A percentile compares a stretch with the other conserved stretches of the same genome.
Evolutionary conservation across 2,888 invertebrate species (phyloP).

Genomic region (Neuroscelio doddi): DNA sequence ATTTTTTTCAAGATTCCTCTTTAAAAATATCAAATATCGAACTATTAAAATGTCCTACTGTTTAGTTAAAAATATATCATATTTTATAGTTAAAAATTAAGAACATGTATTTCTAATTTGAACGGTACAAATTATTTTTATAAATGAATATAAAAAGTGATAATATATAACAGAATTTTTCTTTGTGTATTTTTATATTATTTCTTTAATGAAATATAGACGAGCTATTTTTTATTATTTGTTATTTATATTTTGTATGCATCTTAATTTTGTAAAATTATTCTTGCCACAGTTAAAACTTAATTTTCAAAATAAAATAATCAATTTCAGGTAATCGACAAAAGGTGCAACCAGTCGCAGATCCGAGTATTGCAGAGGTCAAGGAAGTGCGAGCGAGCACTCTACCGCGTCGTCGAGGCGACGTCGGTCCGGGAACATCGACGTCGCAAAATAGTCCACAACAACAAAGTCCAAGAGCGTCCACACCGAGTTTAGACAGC

Average conservation of each 20-base stretch:
- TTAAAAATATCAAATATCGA: no score
- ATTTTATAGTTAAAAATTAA: no score
- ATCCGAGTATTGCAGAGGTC: slow-evolving; percentile 39
- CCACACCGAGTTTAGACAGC: slow-evolving; percentile 77
- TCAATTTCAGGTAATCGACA: slow-evolving; percentile 54
- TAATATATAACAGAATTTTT: no score
- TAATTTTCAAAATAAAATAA: not conserved
- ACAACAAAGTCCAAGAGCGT: slow-evolving; percentile 65
- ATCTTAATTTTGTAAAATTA: no score
- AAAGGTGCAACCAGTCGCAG: slow-evolving; percentile 55
- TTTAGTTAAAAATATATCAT: no score
- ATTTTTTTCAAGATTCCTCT: no score
- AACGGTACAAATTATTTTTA: no score
- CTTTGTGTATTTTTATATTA: not conserved
- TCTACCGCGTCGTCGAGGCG: slow-evolving; percentile 71
- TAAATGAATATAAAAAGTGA: no score
- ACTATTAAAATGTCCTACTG: no score
- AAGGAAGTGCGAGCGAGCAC: slow-evolving; percentile 65
- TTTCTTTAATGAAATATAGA: not conserved
- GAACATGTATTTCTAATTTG: no score
- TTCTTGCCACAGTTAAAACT: no score
- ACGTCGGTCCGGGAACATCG: slow-evolving; percentile 61
- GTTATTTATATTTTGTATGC: no score
- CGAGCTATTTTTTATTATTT: not conserved
- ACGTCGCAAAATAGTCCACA: slow-evolving; percentile 68